phyloP scores from a whole-genome alignment of 2,797 vertebrate genomes.

The Sebastes cheni region DNA sequence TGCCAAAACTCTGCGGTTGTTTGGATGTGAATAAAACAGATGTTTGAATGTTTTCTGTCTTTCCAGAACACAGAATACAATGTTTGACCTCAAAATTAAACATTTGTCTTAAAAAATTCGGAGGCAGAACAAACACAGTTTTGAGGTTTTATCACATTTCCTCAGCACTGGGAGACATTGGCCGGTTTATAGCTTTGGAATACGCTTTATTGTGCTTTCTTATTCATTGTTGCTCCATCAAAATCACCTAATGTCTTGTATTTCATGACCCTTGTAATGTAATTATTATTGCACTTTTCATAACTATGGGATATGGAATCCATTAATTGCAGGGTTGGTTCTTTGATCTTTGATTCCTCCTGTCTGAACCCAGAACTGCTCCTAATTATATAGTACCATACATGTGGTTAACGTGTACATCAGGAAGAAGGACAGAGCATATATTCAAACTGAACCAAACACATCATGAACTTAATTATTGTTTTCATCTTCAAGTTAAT shows the following conservation, averaged over 20 bases:
- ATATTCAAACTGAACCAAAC: background rate
- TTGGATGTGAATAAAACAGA: conserved; percentile 9
- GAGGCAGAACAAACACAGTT: background rate
- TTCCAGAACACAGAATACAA: background rate
- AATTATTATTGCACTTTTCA: conserved; percentile 9
- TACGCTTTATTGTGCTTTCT: background rate
- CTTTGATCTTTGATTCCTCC: background rate
- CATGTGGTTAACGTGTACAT: conserved; percentile 3
- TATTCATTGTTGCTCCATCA: background rate
- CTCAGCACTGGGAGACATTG: background rate
- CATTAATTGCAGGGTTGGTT: conserved; percentile 5
- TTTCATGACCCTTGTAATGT: background rate
- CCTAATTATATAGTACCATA: conserved; percentile 2
- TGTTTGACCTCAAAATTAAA: conserved; percentile 11
- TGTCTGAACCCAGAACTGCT: conserved; percentile 17
- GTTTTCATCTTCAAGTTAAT: conserved; percentile 2
- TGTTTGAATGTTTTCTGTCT: conserved; percentile 11
- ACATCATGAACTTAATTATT: conserved; percentile 22
- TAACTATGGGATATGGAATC: background rate
- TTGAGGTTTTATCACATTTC: background rate
- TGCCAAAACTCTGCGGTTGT: background rate
- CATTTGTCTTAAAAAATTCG: background rate
- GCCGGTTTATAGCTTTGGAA: background rate
- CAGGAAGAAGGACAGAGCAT: background rate
- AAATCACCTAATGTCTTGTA: background rate